Evolutionary conservation across 2,797 vertebrate genomes (phyloP), one percentile per base, ranked within the genome.

Genomic region (Rhinogobio ventralis): DNA sequence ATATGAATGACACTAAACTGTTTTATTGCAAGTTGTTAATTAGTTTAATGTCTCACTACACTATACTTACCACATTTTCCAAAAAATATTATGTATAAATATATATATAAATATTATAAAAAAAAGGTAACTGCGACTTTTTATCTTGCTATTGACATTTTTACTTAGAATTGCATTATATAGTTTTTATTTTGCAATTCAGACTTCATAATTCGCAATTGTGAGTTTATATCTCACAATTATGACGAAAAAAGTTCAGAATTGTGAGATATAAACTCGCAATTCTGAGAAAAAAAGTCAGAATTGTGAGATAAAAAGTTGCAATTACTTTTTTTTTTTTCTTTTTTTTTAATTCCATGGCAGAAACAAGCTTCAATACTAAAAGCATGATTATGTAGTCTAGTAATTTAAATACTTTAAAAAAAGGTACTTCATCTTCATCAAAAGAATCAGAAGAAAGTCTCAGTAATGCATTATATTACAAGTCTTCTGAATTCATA

Each of bases 271-370:
- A 55, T 55, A 55, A 55, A 23, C 20, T 20, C 20, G 8, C 20
- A 20, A 55, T 23, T 53, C 19, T 53, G 23, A n/a, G 23, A 9
- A n/a, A 57, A 57, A 1, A 10, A 5, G 9, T 57, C 55, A 60
- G 55, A 60, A 60, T 13, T 60, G 23, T 60, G 23, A 57, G 23
- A 60, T 5, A 13, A 13, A 53, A 60, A 25, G 1, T 13, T 60
- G 55, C 23, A n/a, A 57, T n/a, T 11, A 11, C 7, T 53, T 55
- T 55, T 23, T 57, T 53, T 55, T 23, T 19, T 55, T 23, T 4
- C 0, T 55, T 55, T 55, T n/a, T 51, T 0, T n/a, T n/a, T n/a
- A n/a, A 13, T 25, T 60, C n/a, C n/a, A 60, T 13, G 11, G 11
- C 1, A 2, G 11, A 60, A 60, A 25, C n/a, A 60, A 14, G 57